Conservation (phyloP, 2,113 vertebrate genomes). For the Capreolus pygargus region DNA sequence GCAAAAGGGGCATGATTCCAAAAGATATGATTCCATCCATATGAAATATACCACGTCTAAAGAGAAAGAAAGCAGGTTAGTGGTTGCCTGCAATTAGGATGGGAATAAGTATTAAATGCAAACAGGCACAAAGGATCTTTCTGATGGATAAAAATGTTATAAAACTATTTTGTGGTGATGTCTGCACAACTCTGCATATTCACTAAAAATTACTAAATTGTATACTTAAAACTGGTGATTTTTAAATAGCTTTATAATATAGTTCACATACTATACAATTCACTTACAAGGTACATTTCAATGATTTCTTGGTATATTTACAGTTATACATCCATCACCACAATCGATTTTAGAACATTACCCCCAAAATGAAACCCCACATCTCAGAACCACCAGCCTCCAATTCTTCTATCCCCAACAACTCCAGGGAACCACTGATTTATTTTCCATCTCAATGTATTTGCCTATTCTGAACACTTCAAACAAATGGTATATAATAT, state of each 20-base stretch:
- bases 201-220: neutral
- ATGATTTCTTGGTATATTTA: neutral
- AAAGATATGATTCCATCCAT: neutral
- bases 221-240: neutral
- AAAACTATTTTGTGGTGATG: neutral
- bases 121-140: neutral
- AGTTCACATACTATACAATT: neutral
- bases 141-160: neutral
- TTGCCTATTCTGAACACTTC: neutral
- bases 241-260: neutral
- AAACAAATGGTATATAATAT: slow-evolving; percentile 1
- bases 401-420: neutral
- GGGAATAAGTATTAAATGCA: neutral
- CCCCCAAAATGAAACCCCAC: neutral
- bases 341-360: neutral
- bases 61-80: neutral
- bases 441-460: neutral
- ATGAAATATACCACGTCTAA: slow-evolving; percentile 13
- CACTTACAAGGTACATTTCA: neutral
- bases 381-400: neutral
- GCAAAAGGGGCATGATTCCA: neutral
- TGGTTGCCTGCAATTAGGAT: neutral
- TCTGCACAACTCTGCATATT: neutral
- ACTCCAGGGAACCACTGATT: neutral
- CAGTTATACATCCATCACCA: neutral